phyloP scores from a whole-genome alignment of 2,113 vertebrate species.

The Esox niger region DNA sequence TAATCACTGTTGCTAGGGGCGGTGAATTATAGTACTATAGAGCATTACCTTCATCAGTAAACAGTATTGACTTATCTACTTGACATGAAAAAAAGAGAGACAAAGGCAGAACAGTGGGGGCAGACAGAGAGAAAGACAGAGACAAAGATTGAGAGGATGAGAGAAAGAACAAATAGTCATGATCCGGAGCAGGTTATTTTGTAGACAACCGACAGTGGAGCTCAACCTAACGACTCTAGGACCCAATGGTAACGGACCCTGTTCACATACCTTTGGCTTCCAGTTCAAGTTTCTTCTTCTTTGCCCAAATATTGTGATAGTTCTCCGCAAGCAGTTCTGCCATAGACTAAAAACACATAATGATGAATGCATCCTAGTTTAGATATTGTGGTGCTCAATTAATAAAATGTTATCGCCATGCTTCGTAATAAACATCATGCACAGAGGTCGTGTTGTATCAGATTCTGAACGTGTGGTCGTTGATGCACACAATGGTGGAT shows the following conservation, averaged over 20 bases:
- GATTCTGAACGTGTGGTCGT: not conserved
- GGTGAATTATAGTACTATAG: not conserved
- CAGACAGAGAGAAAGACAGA: not conserved
- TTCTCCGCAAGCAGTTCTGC: constrained; percentile 97
- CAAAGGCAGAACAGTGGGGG: too few species aligned
- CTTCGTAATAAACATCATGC: not conserved
- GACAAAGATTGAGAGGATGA: not conserved
- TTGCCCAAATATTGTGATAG: constrained; percentile 96
- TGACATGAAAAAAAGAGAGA: constrained; percentile 24
- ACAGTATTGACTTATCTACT: constrained; percentile 24
- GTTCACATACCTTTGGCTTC: constrained; percentile 89
- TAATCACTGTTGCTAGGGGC: too few species aligned
- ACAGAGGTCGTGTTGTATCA: not conserved
- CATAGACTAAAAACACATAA: constrained; percentile 79
- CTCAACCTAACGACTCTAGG: too few species aligned
- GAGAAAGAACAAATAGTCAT: too few species aligned
- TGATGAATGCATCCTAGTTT: not conserved
- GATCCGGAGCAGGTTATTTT: not conserved
- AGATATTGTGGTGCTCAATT: too few species aligned
- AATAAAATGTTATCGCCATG: too few species aligned
- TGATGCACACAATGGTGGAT: too few species aligned
- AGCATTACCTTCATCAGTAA: constrained; percentile 29
- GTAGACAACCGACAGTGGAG: too few species aligned
- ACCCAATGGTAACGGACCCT: too few species aligned
- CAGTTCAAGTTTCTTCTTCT: constrained; percentile 91